Percentiles rank a stretch among this genome's conserved stretches.
Conservation (phyloP, 2,113 vertebrate species). For the Phrynocephalus versicolor region DNA sequence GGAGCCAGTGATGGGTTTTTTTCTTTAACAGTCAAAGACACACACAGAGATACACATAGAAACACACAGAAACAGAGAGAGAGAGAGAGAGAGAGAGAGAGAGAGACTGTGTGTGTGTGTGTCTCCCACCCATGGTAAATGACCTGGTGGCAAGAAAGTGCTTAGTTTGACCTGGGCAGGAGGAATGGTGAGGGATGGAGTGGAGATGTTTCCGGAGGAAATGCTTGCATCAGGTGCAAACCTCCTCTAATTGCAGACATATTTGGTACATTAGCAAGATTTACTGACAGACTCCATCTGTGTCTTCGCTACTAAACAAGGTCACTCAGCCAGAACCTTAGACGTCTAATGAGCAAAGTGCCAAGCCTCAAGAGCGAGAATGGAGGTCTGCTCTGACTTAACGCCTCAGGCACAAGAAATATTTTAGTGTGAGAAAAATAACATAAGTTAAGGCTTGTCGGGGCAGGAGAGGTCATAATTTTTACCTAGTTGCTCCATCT, state of each 20-base stretch:
- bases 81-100: slow-evolving; percentile 1
- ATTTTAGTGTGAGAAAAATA: slow-evolving; percentile 65
- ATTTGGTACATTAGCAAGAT: slow-evolving; percentile 81
- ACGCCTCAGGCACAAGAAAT: slow-evolving; percentile 72
- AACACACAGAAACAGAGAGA: too few species aligned
- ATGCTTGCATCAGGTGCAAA: slow-evolving; percentile 66
- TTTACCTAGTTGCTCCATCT: slow-evolving; percentile 62
- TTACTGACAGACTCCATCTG: slow-evolving; percentile 83
- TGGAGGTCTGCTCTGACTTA: slow-evolving; percentile 67
- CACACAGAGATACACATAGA: slow-evolving; percentile 32
- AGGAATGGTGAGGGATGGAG: slow-evolving; percentile 22
- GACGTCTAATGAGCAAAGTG: slow-evolving; percentile 73
- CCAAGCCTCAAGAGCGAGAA: slow-evolving; percentile 74
- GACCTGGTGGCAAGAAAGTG: slow-evolving; percentile 42
- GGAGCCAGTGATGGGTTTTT: slow-evolving; percentile 42
- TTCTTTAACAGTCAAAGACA: slow-evolving; percentile 38
- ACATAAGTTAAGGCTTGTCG: slow-evolving; percentile 68
- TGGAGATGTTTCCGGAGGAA: slow-evolving; percentile 66
- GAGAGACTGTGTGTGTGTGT: neutral
- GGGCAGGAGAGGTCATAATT: slow-evolving; percentile 70
- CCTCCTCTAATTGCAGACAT: slow-evolving; percentile 76
- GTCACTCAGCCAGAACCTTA: slow-evolving; percentile 73
- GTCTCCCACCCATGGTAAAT: slow-evolving; percentile 49
- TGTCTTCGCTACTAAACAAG: slow-evolving; percentile 79
- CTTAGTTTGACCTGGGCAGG: slow-evolving; percentile 51